Evolutionary conservation across 2,113 vertebrate genomes (phyloP).

Genomic region (Okapia johnstoni): DNA sequence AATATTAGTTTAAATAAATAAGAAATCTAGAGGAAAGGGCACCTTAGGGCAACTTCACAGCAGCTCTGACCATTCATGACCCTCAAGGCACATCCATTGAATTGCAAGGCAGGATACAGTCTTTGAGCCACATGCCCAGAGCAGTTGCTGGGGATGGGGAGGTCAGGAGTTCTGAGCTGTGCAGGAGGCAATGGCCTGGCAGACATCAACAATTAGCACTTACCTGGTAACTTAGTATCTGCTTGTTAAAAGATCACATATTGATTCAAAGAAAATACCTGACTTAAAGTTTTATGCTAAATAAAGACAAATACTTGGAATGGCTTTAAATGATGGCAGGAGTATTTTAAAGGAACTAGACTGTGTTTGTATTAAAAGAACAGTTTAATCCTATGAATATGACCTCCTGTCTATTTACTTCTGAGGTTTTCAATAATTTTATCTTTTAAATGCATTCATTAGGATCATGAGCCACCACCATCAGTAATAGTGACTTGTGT

Average conservation of each 20-base stretch:
- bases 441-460: not conserved
- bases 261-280: not conserved
- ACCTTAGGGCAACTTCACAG: constrained; percentile 35
- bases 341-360: not conserved
- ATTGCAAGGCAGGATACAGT: not conserved
- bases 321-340: not conserved
- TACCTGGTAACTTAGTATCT: not conserved
- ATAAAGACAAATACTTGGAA: not conserved
- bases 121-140: not conserved
- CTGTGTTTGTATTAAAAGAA: not conserved
- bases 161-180: not conserved
- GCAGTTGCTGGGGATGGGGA: not conserved
- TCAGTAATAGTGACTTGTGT: not conserved
- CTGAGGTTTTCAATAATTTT: not conserved
- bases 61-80: not conserved
- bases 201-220: not conserved
- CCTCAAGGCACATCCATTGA: constrained; percentile 9
- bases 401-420: not conserved
- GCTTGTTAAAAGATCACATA: constrained; percentile 6
- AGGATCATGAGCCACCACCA: not conserved
- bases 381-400: not conserved
- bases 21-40: constrained; percentile 29
- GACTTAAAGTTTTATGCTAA: constrained; percentile 9
- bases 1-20: constrained; percentile 58
- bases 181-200: not conserved